Percentiles rank a stretch among this genome's conserved stretches.
phyloP scores from a whole-genome alignment of 2,888 invertebrate genomes.

The Tetranychus piercei region DNA sequence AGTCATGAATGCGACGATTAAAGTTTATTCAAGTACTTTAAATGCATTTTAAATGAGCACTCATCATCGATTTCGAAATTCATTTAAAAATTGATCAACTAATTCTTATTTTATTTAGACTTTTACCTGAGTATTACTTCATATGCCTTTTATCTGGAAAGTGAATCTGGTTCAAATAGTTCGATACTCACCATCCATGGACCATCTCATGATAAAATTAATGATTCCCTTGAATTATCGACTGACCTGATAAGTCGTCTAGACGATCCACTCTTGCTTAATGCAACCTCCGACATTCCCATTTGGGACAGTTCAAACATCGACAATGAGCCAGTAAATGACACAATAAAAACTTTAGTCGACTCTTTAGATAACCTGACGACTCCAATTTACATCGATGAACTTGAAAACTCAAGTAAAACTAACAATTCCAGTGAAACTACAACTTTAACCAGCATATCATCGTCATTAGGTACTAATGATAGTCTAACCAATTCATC shows the following conservation, averaged over 20 bases:
- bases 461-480: not conserved
- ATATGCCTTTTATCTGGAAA: too few species aligned
- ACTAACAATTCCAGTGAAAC: not conserved
- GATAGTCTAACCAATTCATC: not conserved
- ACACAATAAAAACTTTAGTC: not conserved
- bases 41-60: too few species aligned
- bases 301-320: not conserved
- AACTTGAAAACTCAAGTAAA: not conserved
- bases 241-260: not conserved
- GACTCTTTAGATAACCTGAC: not conserved
- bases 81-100: too few species aligned
- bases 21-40: too few species aligned
- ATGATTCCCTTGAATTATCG: not conserved
- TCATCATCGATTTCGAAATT: too few species aligned
- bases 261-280: not conserved
- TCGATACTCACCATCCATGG: too few species aligned
- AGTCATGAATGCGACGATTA: too few species aligned
- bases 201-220: not conserved
- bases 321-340: not conserved
- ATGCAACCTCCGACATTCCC: not conserved
- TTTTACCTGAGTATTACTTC: too few species aligned
- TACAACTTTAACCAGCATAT: not conserved
- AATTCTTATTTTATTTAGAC: too few species aligned
- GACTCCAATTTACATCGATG: not conserved
- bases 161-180: too few species aligned